These are phyloP conservation scores for Tetragnatha montana DNA, from an alignment of 2,888 invertebrate species.

Conservation along the genomic window DNA sequence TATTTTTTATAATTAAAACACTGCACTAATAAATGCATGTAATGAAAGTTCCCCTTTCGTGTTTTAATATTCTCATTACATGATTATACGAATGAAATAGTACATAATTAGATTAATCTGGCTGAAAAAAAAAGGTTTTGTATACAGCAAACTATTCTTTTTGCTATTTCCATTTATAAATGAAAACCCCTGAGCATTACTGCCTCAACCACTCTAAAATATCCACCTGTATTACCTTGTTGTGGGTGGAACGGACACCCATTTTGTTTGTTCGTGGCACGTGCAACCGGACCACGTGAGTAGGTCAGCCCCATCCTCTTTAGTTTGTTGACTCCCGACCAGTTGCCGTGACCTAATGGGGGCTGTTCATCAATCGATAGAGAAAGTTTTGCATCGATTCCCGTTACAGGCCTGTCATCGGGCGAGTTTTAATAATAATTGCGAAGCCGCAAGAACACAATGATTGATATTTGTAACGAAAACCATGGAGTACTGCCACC, in stretches of 20 bases:
- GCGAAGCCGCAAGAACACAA: conserved; percentile 6
- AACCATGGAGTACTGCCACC: conserved; percentile 6
- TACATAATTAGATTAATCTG: too few species aligned
- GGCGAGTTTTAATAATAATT: conserved; percentile 36
- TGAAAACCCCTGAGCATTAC: background rate
- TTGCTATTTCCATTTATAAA: too few species aligned
- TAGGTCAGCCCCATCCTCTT: background rate
- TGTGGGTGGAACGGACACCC: background rate
- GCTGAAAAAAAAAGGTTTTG: too few species aligned
- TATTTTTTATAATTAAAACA: too few species aligned
- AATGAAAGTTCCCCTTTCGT: too few species aligned
- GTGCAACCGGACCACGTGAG: background rate
- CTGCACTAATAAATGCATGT: too few species aligned
- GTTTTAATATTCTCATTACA: too few species aligned
- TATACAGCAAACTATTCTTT: too few species aligned
- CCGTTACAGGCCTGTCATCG: conserved; percentile 44
- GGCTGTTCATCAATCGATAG: conserved; percentile 16
- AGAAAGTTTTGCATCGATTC: conserved; percentile 46
- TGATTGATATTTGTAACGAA: conserved; percentile 41
- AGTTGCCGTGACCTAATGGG: conserved; percentile 19
- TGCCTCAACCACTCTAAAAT: background rate
- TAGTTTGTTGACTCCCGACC: conserved; percentile 12
- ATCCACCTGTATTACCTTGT: background rate
- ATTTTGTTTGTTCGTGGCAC: background rate
- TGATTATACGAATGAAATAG: too few species aligned